Base-by-base conservation (phyloP, 2,888 invertebrate species). In the Cheiracanthium punctorium region DNA sequence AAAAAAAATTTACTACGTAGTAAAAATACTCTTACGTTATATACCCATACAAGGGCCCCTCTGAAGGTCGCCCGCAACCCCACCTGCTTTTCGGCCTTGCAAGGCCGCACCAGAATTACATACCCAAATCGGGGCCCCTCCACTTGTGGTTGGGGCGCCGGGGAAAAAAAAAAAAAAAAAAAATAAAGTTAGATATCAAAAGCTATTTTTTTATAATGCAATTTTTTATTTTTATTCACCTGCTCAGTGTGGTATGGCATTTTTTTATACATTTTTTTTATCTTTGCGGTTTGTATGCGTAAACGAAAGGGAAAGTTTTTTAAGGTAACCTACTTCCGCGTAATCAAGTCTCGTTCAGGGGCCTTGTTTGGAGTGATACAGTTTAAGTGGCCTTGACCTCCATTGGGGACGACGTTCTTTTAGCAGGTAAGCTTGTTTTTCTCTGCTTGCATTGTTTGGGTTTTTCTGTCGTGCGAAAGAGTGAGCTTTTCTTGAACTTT, bases 1-100 rank as follows among this genome's bases (percentile, higher is more conserved):
- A 71, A 71, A 71, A 71, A 41, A 29, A 24, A 32, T 71, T 71
- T 77, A 82, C 82, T 82, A 82, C 77, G 73, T 82, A 82, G 82
- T 82, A 82, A 75, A 76, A 81, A 71, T 71, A 70, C 30, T 69
- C 67, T n/a, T 20, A 32, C 0, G 67, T 43, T 32, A 30, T 28
- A 41, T 24, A 17, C 77, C 82, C 82, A 67, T 37, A 72, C n/a
- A 14, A 32, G 71, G 30, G 82, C 76, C 82, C 71, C 82, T 37
- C 64, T 14, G 41, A 79, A 75, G 82, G 82, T 70, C 82, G 70
- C 43, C 32, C 58, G 73, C 71, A 71, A 72, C 77, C 82, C 82
- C 82, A 77, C 72, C 82, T 77, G 77, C 72, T 77, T 0, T 28
- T 17, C 37, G 76, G 71, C 80, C 80, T 81, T 81, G 76, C 82